These are phyloP conservation scores for Campoletis sonorensis DNA, from an alignment of 1,140 invertebrate genomes.

Conservation along the genomic window DNA sequence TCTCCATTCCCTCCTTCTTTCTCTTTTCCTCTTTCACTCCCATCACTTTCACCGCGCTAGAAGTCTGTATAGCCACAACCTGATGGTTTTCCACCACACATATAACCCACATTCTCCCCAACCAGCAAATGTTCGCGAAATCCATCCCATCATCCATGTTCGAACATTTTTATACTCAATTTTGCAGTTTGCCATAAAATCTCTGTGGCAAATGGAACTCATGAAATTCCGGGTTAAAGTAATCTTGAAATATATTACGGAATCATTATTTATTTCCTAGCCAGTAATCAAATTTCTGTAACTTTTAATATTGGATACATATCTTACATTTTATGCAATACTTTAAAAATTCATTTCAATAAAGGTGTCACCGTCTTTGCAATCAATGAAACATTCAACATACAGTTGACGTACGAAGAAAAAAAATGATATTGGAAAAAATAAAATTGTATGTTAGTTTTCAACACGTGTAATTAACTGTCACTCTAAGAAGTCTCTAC, in stretches of 20 bases:
- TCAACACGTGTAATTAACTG: conserved; percentile 20
- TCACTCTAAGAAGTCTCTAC: conserved; percentile 2
- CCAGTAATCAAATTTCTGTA: no score
- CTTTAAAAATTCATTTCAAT: no score
- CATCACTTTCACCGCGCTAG: conserved; percentile 3
- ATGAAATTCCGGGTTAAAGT: neutral
- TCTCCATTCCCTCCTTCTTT: conserved; percentile 2
- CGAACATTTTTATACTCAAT: neutral
- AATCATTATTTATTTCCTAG: neutral
- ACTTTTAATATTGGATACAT: no score
- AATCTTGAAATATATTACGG: neutral
- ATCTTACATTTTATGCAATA: no score
- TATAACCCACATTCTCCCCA: conserved; percentile 23
- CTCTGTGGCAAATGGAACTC: neutral
- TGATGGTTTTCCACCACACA: conserved; percentile 19
- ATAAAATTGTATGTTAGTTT: neutral
- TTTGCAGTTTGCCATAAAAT: neutral
- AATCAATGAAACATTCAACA: neutral
- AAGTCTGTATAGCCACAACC: conserved; percentile 11
- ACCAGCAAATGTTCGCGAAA: conserved; percentile 15
- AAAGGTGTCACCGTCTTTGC: no score
- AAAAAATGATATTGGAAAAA: neutral
- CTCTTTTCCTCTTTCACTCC: neutral
- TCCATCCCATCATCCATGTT: neutral
- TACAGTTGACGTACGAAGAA: neutral